A percentile compares a stretch with the other conserved stretches of the same genome.
These are phyloP conservation scores for Mustela nigripes DNA, from an alignment of 2,113 vertebrate genomes.

Conservation along the genomic window DNA sequence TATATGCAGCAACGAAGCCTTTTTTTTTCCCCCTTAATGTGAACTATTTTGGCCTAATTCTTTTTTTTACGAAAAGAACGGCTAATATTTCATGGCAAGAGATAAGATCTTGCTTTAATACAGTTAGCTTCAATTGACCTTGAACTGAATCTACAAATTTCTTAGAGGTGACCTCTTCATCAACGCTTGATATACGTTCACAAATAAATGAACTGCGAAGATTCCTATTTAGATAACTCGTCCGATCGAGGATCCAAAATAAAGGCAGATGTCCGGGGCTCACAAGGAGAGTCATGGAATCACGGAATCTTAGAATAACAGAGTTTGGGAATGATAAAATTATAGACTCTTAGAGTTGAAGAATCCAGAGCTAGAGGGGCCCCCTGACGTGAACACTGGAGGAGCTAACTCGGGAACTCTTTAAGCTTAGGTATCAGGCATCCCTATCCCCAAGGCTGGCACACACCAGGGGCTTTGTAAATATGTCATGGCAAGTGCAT, in stretches of 20 bases:
- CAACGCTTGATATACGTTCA: conserved; percentile 72
- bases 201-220: conserved; percentile 81
- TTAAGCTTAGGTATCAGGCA: accelerated
- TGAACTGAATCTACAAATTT: conserved; percentile 85
- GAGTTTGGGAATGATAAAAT: conserved; percentile 4
- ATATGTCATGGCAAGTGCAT: neutral
- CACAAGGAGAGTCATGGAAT: neutral
- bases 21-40: conserved; percentile 1
- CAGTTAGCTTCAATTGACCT: conserved; percentile 84
- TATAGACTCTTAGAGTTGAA: neutral
- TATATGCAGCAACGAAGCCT: neutral
- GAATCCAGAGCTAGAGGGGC: neutral
- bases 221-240: conserved; percentile 80
- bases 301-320: conserved; percentile 67
- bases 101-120: conserved; percentile 84
- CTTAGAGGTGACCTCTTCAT: conserved; percentile 81
- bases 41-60: conserved; percentile 79
- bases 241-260: conserved; percentile 70
- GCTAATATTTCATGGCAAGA: conserved; percentile 79
- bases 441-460: neutral
- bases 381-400: neutral
- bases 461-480: neutral
- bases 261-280: conserved; percentile 79
- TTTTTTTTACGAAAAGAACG: conserved; percentile 65
- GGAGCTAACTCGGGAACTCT: neutral